phyloP scores from a whole-genome alignment of 2,888 invertebrate genomes.

The Bimastos eiseni region DNA sequence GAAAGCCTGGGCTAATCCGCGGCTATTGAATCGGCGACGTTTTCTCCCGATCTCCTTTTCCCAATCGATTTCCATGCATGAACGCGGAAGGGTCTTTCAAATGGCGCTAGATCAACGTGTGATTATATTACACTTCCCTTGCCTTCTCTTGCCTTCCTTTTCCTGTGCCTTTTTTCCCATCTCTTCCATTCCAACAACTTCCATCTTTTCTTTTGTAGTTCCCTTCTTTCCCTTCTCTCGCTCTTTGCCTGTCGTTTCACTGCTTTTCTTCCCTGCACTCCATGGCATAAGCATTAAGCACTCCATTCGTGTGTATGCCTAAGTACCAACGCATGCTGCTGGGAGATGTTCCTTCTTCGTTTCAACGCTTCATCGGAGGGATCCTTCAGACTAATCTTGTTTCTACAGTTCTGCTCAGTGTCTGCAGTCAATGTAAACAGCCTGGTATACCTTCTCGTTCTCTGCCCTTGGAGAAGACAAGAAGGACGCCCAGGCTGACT shows the following conservation, averaged over 20 bases:
- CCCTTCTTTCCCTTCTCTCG: not conserved
- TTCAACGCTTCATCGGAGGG: not conserved
- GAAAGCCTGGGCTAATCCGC: not conserved
- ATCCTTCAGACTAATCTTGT: not conserved
- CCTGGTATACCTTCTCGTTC: not conserved
- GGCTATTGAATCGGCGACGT: not conserved
- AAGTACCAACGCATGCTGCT: not conserved
- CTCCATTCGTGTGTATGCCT: not conserved
- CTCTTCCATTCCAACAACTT: too few species aligned
- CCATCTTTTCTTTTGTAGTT: too few species aligned
- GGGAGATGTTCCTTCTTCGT: not conserved
- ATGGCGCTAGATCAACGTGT: not conserved
- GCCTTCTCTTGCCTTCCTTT: not conserved
- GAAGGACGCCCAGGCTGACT: not conserved
- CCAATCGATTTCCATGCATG: conserved; percentile 4
- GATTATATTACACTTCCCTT: not conserved
- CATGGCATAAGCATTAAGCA: not conserved
- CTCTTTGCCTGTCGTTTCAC: not conserved
- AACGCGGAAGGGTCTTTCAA: not conserved
- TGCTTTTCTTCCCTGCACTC: not conserved
- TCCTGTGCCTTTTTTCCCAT: not conserved
- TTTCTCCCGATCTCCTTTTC: not conserved
- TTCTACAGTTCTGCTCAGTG: not conserved
- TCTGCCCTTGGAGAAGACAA: not conserved
- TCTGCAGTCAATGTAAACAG: not conserved